Conservation (phyloP, 2,113 vertebrate genomes). For the Bolborhynchus lineola region DNA sequence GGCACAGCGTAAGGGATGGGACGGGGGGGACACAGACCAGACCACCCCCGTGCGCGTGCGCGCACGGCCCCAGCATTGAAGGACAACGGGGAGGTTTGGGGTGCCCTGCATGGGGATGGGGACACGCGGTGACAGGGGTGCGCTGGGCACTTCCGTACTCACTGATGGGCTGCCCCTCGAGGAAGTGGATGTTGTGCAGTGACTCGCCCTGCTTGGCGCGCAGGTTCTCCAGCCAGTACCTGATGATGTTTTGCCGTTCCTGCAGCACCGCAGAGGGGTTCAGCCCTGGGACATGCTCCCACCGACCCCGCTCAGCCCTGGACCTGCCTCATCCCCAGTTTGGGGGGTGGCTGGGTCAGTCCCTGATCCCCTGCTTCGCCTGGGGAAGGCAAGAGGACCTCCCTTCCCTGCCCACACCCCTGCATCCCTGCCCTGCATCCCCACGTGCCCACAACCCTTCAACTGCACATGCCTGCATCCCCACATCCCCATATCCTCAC, state of each 20-base stretch:
- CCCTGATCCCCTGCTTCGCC: not conserved
- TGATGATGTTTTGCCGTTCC: constrained; percentile 97
- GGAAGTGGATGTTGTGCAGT: constrained; percentile 93
- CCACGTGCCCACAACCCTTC: not conserved
- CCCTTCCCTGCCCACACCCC: not conserved
- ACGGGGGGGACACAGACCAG: fast-evolving
- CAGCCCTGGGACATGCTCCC: not conserved
- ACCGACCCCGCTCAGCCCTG: not conserved
- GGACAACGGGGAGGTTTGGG: not conserved
- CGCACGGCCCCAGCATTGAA: fast-evolving
- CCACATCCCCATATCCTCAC: not conserved
- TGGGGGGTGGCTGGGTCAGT: not conserved
- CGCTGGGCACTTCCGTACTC: constrained; percentile 42
- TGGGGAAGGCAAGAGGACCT: not conserved
- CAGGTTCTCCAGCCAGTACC: constrained; percentile 96
- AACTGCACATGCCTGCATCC: too few species aligned
- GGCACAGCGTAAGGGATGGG: not conserved
- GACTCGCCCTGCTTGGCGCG: constrained; percentile 91
- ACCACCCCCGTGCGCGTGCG: fast-evolving
- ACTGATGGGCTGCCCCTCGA: constrained; percentile 98
- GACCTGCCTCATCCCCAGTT: fast-evolving
- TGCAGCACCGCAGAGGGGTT: constrained; percentile 13
- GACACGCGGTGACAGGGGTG: not conserved
- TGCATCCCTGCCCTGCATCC: not conserved
- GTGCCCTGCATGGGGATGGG: not conserved